A percentile compares a stretch with the other conserved stretches of the same genome.
phyloP scores from a whole-genome alignment of 2,113 vertebrate species.

The Neolamprologus longior region DNA sequence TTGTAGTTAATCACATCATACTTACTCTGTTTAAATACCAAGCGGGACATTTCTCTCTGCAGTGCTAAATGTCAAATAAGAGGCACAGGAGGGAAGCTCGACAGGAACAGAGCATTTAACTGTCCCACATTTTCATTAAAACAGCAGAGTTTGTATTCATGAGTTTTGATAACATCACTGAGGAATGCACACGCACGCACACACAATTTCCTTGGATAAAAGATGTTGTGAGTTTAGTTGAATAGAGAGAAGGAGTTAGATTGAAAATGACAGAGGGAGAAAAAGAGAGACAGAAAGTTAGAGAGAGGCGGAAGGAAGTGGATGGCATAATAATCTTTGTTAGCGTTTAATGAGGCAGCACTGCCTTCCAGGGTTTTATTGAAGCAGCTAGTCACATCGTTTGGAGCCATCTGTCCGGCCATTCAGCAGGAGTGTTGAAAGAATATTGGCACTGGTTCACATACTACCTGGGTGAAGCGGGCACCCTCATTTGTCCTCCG shows the following conservation, averaged over 20 bases:
- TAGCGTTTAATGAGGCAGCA: conserved; percentile 58
- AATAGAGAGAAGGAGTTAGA: not conserved
- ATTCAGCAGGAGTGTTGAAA: conserved; percentile 28
- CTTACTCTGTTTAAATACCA: conserved; percentile 37
- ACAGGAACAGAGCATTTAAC: conserved; percentile 5
- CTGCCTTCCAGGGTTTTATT: conserved; percentile 67
- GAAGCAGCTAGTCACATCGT: conserved; percentile 60
- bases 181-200: not conserved
- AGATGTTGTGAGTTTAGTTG: conserved; percentile 14
- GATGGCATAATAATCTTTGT: conserved; percentile 50
- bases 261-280: conserved; percentile 8
- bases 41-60: conserved; percentile 8
- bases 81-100: conserved; percentile 23
- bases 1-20: conserved; percentile 27
- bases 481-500: conserved; percentile 3
- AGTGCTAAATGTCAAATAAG: conserved; percentile 49
- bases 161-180: conserved; percentile 25
- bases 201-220: not conserved
- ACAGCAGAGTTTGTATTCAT: conserved; percentile 16
- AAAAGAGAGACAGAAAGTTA: conserved; percentile 5
- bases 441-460: conserved; percentile 31
- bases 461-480: conserved; percentile 33
- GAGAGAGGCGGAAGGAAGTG: conserved; percentile 36
- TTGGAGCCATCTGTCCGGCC: conserved; percentile 58
- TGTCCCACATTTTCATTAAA: conserved; percentile 27